Base-by-base conservation (phyloP, 2,797 vertebrate genomes). In the Yasuhikotakia modesta region DNA sequence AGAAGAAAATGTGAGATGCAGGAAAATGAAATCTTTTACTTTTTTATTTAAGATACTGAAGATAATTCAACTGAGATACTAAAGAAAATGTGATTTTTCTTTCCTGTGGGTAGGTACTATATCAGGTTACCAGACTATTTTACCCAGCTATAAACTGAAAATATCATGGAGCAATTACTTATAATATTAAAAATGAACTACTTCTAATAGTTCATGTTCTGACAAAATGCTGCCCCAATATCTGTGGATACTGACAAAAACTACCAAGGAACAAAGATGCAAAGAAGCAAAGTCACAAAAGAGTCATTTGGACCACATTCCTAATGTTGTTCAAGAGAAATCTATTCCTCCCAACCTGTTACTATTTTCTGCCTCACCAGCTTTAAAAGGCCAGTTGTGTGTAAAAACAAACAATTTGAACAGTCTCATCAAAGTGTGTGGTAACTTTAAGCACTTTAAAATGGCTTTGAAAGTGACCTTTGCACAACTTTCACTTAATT, bases 401-500 rank as follows among this genome's bases (percentile, higher is more conserved):
- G 11, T 16, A 22, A 48, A 72, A 46, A 48, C 17, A 61, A 17
- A 70, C 12, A 32, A 21, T 0, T 5, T 24, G 0, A 58, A 71
- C 17, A 10, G 45, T 45, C 55, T 13, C 0, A 14, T 70, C n/a
- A 10, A 17, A 22, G 4, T 3, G 30, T 35, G n/a, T 12, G 16
- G 6, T 22, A 0, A 43, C 52, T 71, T 58, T 10, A 43, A 57
- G 52, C 16, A n/a, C 24, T 14, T 12, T 57, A 24, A 13, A 57
- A 12, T 24, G 21, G 8, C 35, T 58, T 39, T 45, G 11, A 58
- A 45, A n/a, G 1, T 17, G 24, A 60, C 35, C n/a, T 60, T 61
- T 50, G 27, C 24, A 60, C 27, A 63, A 63, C 60, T 63, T 24
- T 63, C 6, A n/a, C 30, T 61, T 39, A 57, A 22, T 43, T 46